Base-by-base conservation (phyloP, 35 echinoderm and acorn worm genomes). In the Apostichopus parvimensis region DNA sequence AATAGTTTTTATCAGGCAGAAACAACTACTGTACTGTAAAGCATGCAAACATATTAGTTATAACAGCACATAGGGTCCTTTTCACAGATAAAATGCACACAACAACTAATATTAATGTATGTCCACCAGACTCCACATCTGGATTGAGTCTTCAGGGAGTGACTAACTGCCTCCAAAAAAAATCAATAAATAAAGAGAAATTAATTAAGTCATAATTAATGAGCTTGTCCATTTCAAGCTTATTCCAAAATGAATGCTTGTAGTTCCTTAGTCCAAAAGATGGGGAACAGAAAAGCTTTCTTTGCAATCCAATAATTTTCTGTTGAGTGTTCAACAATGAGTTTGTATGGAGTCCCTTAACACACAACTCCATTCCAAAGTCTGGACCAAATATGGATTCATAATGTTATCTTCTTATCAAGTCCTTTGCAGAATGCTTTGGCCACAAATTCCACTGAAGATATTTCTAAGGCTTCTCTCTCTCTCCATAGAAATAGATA, bases 141-240 rank as follows among this genome's bases (percentile, higher is more conserved):
- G 71, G 15, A 22, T 20, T 20, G 71, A 6, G 17, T 75, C 13
- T 6, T 75, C 15, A 75, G 17, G 71, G 15, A 22, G 71, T 4
- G 21, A n/a, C 14, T 75, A 22, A 75, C 6, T 75, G 7, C 6
- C 17, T 75, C n/a, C 6, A 20, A 14, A 75, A 14, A 75, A 61
- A 61, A 61, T 45, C 34, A 45, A 45, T 45, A 45, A 45, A 45
- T 45, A 45, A 45, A 45, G 34, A 4, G 34, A 45, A 45, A 45
- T 45, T 45, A 45, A 45, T 45, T 45, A 45, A 61, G 58, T 61
- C 58, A 61, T 61, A 61, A 61, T 61, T 75, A 20, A 75, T n/a
- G 71, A 6, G 71, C 71, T 75, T 75, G 71, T 75, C 71, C 71
- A 75, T 75, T 75, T 75, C 71, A 75, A 75, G 71, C 71, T 75